Base-by-base conservation (phyloP, 2,113 vertebrate genomes). In the Thalassoma bifasciatum region DNA sequence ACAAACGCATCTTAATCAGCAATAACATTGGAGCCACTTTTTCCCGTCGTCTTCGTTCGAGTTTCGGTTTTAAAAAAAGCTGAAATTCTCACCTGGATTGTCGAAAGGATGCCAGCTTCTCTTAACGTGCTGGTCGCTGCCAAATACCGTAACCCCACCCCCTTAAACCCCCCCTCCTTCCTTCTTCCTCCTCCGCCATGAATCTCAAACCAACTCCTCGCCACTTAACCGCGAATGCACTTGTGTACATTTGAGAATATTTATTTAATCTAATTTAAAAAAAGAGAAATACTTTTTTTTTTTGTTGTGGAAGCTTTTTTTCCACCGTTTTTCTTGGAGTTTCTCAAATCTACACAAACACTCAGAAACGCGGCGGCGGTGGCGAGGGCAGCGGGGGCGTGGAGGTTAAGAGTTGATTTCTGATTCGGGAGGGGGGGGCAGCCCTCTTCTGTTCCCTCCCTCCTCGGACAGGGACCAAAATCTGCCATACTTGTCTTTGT, bases 391-490 rank as follows among this genome's bases (percentile, higher is more conserved):
- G 6, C 3, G 3, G 30, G 6, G 30, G 30, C 30, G 73, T 75
- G 13, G 19, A 23, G 42, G 82, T 59, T 72, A 63, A 42, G 78
- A 58, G 85, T 85, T 84, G 77, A 64, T 86, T 87, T 85, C 22
- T 24, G 90, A 83, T 80, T 87, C 81, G 30, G 53, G 62, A 57
- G 75, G 82, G 78, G 53, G 62, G 60, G 75, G 82, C 80, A 56
- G 60, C 69, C 53, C 79, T 86, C 81, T 66, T 76, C 71, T 62
- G 11, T 72, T 79, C 66, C 77, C 77, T 76, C 71, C 72, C 77
- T 81, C 83, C 70, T 75, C 2, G 72, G 84, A 90, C 79, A 82
- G 91, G 93, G 93, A 93, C 93, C 93, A 93, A 92, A 88, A 91
- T 90, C 86, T 92, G 91, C 92, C 90, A 91, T 93, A 91, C 72